phyloP scores from a whole-genome alignment of 2,797 vertebrate species.

The Hippopotamyrus pictus region DNA sequence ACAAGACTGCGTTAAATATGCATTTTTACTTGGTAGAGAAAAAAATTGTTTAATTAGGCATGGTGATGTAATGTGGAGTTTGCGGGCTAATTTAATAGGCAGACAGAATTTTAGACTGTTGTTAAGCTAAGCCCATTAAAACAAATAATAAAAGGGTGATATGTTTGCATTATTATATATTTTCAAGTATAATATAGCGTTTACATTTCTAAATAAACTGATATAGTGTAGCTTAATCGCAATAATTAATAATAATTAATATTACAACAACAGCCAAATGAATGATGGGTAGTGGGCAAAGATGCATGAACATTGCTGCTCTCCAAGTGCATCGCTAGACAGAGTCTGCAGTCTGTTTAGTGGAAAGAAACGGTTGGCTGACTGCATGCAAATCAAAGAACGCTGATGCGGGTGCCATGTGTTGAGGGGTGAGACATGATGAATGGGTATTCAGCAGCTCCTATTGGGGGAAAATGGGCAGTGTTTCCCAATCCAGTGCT shows the following conservation, averaged over 20 bases:
- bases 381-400: background rate
- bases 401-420: background rate
- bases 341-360: background rate
- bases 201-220: background rate
- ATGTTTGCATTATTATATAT: background rate
- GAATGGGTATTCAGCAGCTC: background rate
- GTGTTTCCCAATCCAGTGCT: background rate
- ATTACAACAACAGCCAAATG: background rate
- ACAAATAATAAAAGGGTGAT: background rate
- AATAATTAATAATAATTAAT: background rate
- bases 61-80: background rate
- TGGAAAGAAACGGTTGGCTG: background rate
- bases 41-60: background rate
- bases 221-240: background rate
- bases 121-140: background rate
- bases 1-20: background rate
- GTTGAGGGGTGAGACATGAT: background rate
- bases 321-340: background rate
- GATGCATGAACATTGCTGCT: background rate
- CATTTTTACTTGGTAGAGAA: background rate
- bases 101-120: background rate
- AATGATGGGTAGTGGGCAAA: background rate
- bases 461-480: background rate
- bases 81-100: background rate
- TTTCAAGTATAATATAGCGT: background rate